phyloP scores from a whole-genome alignment of 2,113 vertebrate species.

The Oreochromis tanganicae region DNA sequence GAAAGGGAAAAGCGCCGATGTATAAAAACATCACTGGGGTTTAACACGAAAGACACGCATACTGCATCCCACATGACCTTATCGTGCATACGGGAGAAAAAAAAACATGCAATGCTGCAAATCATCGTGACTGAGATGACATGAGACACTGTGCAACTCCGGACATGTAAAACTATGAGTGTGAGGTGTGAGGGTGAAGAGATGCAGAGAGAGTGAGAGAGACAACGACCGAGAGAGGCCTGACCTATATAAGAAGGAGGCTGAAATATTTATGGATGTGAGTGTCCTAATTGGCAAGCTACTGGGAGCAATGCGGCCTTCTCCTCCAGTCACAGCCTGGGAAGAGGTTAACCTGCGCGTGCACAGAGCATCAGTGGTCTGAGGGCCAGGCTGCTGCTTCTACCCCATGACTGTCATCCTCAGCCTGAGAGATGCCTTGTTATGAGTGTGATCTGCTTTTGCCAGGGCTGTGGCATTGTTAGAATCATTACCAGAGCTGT shows the following conservation, averaged over 20 bases:
- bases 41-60: not conserved
- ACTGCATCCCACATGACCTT: not conserved
- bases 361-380: not conserved
- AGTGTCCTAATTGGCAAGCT: slow-evolving; percentile 78
- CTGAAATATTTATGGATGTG: slow-evolving; percentile 81
- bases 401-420: not conserved
- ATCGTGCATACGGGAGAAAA: not conserved
- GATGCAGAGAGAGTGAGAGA: slow-evolving; percentile 34
- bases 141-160: not conserved
- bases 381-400: not conserved
- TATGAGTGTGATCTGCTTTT: not conserved
- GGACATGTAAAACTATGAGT: slow-evolving; percentile 3
- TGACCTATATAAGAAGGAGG: slow-evolving; percentile 78
- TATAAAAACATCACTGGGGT: not conserved
- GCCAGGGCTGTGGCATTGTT: not conserved
- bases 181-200: slow-evolving; percentile 25
- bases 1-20: not conserved
- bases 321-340: slow-evolving; percentile 60
- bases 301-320: slow-evolving; percentile 67
- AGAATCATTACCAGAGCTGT: slow-evolving; percentile 38
- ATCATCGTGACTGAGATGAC: not conserved
- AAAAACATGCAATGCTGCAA: not conserved
- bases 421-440: not conserved
- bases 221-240: slow-evolving; percentile 51
- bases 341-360: slow-evolving; percentile 29